Conservation (phyloP, 30 jellyfish, hydroid and myxozoan species). For the Morbakka virulenta region DNA sequence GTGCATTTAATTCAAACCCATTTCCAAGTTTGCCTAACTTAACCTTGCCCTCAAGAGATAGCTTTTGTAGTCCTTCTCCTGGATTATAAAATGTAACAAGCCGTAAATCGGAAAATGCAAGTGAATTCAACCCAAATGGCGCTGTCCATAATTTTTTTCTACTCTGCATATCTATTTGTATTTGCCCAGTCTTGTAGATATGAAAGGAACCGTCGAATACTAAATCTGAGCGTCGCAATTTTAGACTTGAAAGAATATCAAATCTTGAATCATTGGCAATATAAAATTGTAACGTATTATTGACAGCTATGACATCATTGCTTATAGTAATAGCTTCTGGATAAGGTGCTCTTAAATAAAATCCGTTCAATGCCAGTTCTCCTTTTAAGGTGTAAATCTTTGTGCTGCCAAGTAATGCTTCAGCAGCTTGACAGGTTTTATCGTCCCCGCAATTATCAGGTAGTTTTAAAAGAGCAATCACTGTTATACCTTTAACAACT, state of each 20-base stretch:
- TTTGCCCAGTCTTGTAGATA: slow-evolving; percentile 67
- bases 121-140: slow-evolving; percentile 74
- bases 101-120: slow-evolving; percentile 63
- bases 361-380: slow-evolving; percentile 62
- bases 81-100: slow-evolving; percentile 64
- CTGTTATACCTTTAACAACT: slow-evolving; percentile 67
- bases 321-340: slow-evolving; percentile 56
- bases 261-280: slow-evolving; percentile 74
- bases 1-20: slow-evolving; percentile 81
- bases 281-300: slow-evolving; percentile 70
- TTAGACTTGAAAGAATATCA: slow-evolving; percentile 57
- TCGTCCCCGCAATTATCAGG: slow-evolving; percentile 99
- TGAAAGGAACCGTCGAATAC: slow-evolving; percentile 77
- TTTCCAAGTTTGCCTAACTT: slow-evolving; percentile 78
- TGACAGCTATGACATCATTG: slow-evolving; percentile 60
- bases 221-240: slow-evolving; percentile 49
- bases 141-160: slow-evolving; percentile 75
- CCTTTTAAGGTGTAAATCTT: slow-evolving; percentile 84
- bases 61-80: slow-evolving; percentile 41
- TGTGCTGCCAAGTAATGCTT: slow-evolving; percentile 48
- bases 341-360: slow-evolving; percentile 63
- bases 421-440: slow-evolving; percentile 74
- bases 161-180: slow-evolving; percentile 55
- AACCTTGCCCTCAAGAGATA: slow-evolving; percentile 59
- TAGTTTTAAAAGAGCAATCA: slow-evolving; percentile 73